Evolutionary conservation across 2,888 invertebrate species (phyloP).

Genomic region (Eustalomyia histrio): DNA sequence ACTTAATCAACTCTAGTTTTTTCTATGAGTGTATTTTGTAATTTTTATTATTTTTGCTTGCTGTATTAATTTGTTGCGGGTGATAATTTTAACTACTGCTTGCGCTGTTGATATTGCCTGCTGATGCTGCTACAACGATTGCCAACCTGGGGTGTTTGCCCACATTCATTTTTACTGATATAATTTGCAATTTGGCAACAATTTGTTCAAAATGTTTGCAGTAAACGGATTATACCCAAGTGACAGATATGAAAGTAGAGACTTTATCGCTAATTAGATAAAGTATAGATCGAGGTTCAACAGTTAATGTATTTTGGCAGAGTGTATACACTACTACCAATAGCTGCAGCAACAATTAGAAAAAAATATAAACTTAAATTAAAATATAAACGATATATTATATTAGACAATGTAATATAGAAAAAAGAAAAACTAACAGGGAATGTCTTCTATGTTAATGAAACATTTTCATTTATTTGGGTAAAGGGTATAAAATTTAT

Average conservation of each 20-base stretch:
- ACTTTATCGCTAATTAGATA: slow-evolving; percentile 66
- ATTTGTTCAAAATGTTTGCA: slow-evolving; percentile 25
- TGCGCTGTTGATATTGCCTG: slow-evolving; percentile 21
- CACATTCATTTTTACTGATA: slow-evolving; percentile 72
- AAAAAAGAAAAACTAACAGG: not conserved
- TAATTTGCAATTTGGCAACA: slow-evolving; percentile 62
- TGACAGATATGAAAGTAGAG: slow-evolving; percentile 42
- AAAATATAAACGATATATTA: not conserved
- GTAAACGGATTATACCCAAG: slow-evolving; percentile 54
- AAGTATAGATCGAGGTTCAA: slow-evolving; percentile 48
- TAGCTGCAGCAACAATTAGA: slow-evolving; percentile 12
- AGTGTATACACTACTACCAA: slow-evolving; percentile 18
- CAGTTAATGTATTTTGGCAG: slow-evolving; percentile 62
- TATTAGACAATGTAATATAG: not conserved
- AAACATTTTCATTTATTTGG: too few species aligned
- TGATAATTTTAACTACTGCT: slow-evolving; percentile 39
- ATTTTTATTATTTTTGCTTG: slow-evolving; percentile 25
- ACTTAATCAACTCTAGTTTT: not conserved
- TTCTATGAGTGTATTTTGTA: slow-evolving; percentile 21
- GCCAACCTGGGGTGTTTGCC: slow-evolving; percentile 71
- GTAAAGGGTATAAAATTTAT: too few species aligned
- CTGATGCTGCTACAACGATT: slow-evolving; percentile 35
- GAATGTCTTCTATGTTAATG: too few species aligned
- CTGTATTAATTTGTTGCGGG: slow-evolving; percentile 52
- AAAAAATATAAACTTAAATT: slow-evolving; percentile 16